Conservation (phyloP, 2,797 vertebrate genomes). For the Hephaestus fuliginosus region DNA sequence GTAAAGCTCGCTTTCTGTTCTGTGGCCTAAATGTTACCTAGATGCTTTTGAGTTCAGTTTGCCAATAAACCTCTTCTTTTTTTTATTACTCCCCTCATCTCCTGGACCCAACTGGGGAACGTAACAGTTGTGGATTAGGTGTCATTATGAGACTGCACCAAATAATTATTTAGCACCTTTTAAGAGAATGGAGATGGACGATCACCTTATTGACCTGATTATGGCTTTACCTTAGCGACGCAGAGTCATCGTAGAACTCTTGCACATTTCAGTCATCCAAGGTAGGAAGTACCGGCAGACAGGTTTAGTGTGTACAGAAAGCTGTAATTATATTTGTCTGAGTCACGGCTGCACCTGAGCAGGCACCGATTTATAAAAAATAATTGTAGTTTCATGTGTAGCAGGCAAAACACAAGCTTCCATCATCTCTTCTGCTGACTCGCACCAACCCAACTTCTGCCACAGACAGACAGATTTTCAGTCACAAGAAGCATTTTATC, state of each 20-base stretch:
- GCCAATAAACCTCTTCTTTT: too few species aligned
- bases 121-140: too few species aligned
- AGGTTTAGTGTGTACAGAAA: slow-evolving; percentile 12
- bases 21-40: too few species aligned
- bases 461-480: neutral
- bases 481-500: neutral
- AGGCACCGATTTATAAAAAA: slow-evolving; percentile 21
- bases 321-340: slow-evolving; percentile 43
- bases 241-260: neutral
- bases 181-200: neutral
- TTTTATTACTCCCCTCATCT: too few species aligned
- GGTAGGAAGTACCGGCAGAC: slow-evolving; percentile 26
- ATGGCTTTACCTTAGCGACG: neutral
- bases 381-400: slow-evolving; percentile 24
- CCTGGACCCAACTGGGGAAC: too few species aligned
- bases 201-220: neutral
- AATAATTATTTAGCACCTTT: too few species aligned
- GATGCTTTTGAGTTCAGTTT: too few species aligned
- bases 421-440: neutral
- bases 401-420: slow-evolving; percentile 4
- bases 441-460: neutral
- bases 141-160: too few species aligned
- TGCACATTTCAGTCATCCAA: slow-evolving; percentile 2
- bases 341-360: slow-evolving; percentile 50
- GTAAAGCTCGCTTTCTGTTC: too few species aligned